Evolutionary conservation across 2,113 vertebrate species (phyloP), one percentile per base, ranked within the genome.

Genomic region (Pedetes capensis): DNA sequence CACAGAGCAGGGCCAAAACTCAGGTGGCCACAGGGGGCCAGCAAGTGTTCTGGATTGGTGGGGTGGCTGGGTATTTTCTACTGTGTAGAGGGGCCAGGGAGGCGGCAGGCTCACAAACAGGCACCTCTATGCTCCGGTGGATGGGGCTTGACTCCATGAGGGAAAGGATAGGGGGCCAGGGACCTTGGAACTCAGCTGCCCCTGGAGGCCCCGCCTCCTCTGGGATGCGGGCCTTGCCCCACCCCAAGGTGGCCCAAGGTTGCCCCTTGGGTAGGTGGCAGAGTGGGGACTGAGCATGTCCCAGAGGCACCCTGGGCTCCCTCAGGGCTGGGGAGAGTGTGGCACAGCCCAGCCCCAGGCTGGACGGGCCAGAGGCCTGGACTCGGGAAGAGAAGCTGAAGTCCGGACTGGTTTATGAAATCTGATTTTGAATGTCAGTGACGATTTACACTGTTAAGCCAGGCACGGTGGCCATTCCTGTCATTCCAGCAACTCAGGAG

Each of bases 221-320:
- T 8, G 0, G 0, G 71, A 20, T n/a, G n/a, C n/a, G n/a, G 42
- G 13, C 6, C 39, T 8, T 3, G 20, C 27, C 7, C 57, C 42
- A 57, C 32, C 8, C 69, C 29, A 13, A 66, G 57, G 37, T 16
- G 17, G 1, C 86, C 71, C 51, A 14, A 49, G 10, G 1, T 37
- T 12, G 20, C 10, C 4, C 42, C 2, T 37, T 51, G 7, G 29
- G 61, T 27, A 11, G 42, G 69, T 11, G 61, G 17, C 20, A 22
- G 63, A 5, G 11, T 44, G 17, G 47, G 53, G 53, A 23, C 37
- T 32, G 39, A 47, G 17, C 29, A 32, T 7, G 3, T 39, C 37
- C 2, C 11, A 12, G 49, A 51, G 49, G 32, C 3, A 2, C 7
- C 39, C 23, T 25, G 57, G 42, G 8, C 17, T 59, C 51, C 29